Conservation (phyloP, 2,888 invertebrate species). For the Dasysyrphus albostriatus region DNA sequence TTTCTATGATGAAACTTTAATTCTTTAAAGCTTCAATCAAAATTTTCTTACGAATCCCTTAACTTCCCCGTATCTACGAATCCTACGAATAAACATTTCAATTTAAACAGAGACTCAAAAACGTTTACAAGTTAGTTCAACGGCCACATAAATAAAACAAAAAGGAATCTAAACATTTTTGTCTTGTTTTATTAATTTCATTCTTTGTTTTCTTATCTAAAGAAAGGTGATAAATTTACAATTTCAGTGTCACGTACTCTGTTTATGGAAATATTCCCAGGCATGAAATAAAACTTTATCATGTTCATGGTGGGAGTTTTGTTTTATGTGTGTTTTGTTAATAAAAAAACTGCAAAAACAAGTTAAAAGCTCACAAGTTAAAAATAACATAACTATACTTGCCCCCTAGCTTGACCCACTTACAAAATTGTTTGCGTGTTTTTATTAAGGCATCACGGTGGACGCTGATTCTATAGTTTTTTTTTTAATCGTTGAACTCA, state of each 20-base stretch:
- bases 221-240: constrained; percentile 46
- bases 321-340: not conserved
- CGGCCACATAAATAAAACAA: constrained; percentile 53
- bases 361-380: constrained; percentile 34
- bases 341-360: constrained; percentile 19
- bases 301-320: constrained; percentile 31
- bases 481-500: constrained; percentile 32
- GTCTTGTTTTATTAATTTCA: constrained; percentile 14
- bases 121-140: constrained; percentile 54
- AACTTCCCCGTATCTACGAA: not conserved
- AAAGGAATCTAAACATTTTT: constrained; percentile 5
- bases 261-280: not conserved
- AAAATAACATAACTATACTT: constrained; percentile 23
- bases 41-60: not conserved
- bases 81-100: not conserved
- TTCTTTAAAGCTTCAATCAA: not conserved
- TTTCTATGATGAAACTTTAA: no score
- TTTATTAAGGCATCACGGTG: constrained; percentile 46
- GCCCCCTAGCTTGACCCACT: constrained; percentile 51
- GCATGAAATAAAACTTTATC: not conserved
- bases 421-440: constrained; percentile 58
- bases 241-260: constrained; percentile 49
- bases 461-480: constrained; percentile 3
- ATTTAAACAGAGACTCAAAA: not conserved
- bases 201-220: constrained; percentile 12